A percentile compares a stretch with the other conserved stretches of the same genome.
Conservation (phyloP, 2,113 vertebrate genomes). For the Aspidoscelis tigris region DNA sequence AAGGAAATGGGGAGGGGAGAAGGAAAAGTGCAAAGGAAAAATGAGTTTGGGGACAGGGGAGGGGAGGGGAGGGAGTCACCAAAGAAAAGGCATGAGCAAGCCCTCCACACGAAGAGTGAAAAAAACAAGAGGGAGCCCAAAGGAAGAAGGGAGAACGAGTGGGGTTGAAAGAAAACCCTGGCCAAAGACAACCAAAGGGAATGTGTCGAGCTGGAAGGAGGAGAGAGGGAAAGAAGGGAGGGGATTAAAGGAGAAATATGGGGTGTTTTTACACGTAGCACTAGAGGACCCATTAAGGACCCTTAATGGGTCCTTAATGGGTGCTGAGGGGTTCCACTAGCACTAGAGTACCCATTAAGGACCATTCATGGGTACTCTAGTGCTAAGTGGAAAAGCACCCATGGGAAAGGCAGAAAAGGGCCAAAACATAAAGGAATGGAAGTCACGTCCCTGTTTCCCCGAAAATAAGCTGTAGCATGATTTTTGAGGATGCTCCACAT, state of each 20-base stretch:
- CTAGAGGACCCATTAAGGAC: too few species aligned
- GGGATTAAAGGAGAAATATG: neutral
- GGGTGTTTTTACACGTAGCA: too few species aligned
- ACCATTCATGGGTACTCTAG: too few species aligned
- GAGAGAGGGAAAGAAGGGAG: neutral
- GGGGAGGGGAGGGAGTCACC: neutral
- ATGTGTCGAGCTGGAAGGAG: too few species aligned
- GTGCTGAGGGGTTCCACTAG: too few species aligned
- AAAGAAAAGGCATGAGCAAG: neutral
- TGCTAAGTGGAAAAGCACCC: too few species aligned
- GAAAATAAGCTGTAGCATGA: too few species aligned
- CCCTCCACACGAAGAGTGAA: neutral
- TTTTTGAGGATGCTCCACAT: too few species aligned
- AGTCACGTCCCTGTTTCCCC: neutral
- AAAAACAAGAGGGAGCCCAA: too few species aligned
- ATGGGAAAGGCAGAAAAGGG: neutral
- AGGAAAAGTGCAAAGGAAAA: too few species aligned
- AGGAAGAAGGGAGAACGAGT: neutral
- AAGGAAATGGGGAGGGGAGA: neutral
- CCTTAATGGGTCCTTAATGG: too few species aligned
- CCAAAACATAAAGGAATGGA: neutral
- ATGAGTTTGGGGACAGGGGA: neutral
- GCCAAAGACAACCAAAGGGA: neutral
- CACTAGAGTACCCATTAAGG: too few species aligned
- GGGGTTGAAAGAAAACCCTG: neutral